phyloP scores from a whole-genome alignment of 2,888 invertebrate species.

The Galerucella pusilla region DNA sequence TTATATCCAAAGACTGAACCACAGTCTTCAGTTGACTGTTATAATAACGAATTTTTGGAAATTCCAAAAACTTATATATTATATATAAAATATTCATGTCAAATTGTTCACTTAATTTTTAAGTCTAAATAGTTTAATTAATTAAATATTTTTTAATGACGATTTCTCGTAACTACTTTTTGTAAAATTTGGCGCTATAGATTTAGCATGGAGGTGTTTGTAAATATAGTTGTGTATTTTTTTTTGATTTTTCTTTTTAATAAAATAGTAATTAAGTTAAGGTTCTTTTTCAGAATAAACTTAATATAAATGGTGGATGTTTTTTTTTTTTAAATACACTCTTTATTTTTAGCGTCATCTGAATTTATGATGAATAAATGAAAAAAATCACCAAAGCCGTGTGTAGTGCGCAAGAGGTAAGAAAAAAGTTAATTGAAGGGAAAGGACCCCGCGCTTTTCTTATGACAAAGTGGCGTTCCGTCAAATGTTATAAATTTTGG shows the following conservation, averaged over 20 bases:
- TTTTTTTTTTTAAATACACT: neutral
- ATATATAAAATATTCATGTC: conserved; percentile 33
- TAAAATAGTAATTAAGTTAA: conserved; percentile 28
- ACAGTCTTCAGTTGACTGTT: conserved; percentile 52
- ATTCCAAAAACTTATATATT: conserved; percentile 27
- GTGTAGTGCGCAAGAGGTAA: too few species aligned
- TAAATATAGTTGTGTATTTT: conserved; percentile 34
- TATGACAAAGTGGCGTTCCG: too few species aligned
- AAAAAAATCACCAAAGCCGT: too few species aligned
- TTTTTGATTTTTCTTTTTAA: conserved; percentile 29
- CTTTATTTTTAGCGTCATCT: neutral
- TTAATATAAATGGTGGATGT: conserved; percentile 27
- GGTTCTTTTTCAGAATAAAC: conserved; percentile 36
- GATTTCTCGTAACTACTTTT: conserved; percentile 41
- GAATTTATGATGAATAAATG: too few species aligned
- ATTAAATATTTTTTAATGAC: conserved; percentile 39
- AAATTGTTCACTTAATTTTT: conserved; percentile 31
- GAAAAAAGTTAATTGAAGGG: too few species aligned
- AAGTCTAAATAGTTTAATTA: conserved; percentile 24
- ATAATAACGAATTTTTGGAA: conserved; percentile 45
- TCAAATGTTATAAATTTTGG: too few species aligned
- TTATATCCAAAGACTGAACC: conserved; percentile 50
- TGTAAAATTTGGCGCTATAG: conserved; percentile 43
- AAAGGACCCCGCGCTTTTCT: too few species aligned
- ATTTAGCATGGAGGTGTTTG: conserved; percentile 36